Evolutionary conservation across 2,113 vertebrate genomes (phyloP), one percentile per base, ranked within the genome.

Genomic region (Opisthocomus hoazin): DNA sequence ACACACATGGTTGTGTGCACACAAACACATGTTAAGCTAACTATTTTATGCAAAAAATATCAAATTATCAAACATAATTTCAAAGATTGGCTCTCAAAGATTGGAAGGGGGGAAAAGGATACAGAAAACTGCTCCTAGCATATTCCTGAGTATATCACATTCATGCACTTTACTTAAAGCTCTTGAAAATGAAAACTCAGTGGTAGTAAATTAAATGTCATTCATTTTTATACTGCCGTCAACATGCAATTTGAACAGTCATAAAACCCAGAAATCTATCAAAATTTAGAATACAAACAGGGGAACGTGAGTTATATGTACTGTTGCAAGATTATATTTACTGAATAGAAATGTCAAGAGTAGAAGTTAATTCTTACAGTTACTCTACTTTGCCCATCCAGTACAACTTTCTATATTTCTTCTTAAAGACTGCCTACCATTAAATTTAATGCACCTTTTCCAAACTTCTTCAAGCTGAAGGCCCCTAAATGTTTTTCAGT

Each of bases 261-360:
- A 9, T 97, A 87, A 97, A 53, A 61, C 4, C 37, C 39, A 87
- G 51, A 84, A 61, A 91, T 58, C 50, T 70, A 77, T 54, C 76
- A 80, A 70, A 75, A 91, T 87, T 91, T 81, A 95, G 73, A 96
- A 91, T 65, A 86, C 43, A 95, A 91, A 82, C 26, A 81, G 27
- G 19, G 61, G 30, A 51, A 51, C 26, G 36, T 74, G 64, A 94
- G 84, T 93, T 69, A 96, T 41, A 61, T 22, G 45, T 41, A 17
- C 71, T 77, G 63, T 57, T 75, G 23, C 19, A 74, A 63, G 90
- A 91, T 51, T 10, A 21, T 91, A 83, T 53, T 94, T 94, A 89
- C 54, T 77, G 69, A 95, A 76, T 77, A 87, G 63, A 94, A 95
- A 94, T 75, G 56, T 83, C 91, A 93, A 68, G 61, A 91, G n/a